Conservation (phyloP, 2,113 vertebrate species). For the Alectura lathami region DNA sequence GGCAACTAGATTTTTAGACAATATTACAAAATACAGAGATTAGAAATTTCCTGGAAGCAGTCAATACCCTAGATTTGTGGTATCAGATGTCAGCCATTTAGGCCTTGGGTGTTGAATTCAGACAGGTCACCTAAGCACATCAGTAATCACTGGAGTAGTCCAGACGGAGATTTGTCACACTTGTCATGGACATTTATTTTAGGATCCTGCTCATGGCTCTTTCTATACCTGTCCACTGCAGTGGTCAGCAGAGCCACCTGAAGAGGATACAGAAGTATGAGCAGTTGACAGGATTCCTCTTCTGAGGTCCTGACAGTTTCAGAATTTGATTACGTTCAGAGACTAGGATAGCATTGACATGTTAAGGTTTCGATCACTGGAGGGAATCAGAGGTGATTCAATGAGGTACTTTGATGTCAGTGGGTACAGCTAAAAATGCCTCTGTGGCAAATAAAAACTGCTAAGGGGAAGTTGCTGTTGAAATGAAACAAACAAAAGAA, state of each 20-base stretch:
- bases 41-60: not conserved
- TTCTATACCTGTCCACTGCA: not conserved
- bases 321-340: not conserved
- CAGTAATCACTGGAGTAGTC: not conserved
- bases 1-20: not conserved
- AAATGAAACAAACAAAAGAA: slow-evolving; percentile 11
- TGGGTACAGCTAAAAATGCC: not conserved
- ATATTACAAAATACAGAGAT: not conserved
- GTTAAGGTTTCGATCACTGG: not conserved
- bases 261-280: not conserved
- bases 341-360: not conserved
- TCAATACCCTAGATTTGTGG: not conserved
- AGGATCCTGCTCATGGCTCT: not conserved
- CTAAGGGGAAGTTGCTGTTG: not conserved
- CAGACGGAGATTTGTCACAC: not conserved
- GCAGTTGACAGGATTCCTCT: not conserved
- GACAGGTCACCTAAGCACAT: not conserved
- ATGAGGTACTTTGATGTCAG: not conserved
- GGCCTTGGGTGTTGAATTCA: not conserved
- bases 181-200: not conserved
- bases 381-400: not conserved
- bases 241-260: not conserved
- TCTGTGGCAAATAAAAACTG: slow-evolving; percentile 9
- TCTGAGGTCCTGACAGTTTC: not conserved
- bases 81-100: not conserved